A percentile compares a stretch with the other conserved stretches of the same genome.
Conservation (phyloP, 2,888 invertebrate genomes). For the Rutpela maculata region DNA sequence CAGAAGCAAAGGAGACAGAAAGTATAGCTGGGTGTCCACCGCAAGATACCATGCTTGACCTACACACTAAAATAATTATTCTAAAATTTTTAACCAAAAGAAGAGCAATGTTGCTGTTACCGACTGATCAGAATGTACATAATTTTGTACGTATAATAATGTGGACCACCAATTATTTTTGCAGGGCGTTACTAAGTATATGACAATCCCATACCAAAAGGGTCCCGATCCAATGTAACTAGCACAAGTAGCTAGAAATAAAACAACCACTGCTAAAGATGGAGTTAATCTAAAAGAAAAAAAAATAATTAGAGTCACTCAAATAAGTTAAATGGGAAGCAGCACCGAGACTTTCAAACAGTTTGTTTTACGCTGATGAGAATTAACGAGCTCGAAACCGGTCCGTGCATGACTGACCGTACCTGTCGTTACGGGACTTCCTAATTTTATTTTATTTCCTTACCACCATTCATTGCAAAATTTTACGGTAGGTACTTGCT, state of each 20-base stretch:
- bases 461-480: no score
- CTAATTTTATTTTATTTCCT: no score
- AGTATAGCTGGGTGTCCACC: slow-evolving; percentile 76
- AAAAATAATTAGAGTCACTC: background rate
- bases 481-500: no score
- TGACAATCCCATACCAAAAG: slow-evolving; percentile 29
- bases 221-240: slow-evolving; percentile 56
- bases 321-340: no score
- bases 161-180: slow-evolving; percentile 75
- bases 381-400: background rate
- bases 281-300: slow-evolving; percentile 73
- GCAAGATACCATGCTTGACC: slow-evolving; percentile 77
- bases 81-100: background rate
- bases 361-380: no score
- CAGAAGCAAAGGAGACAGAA: slow-evolving; percentile 54
- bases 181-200: slow-evolving; percentile 65
- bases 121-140: slow-evolving; percentile 64
- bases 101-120: background rate
- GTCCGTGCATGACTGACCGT: no score
- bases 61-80: slow-evolving; percentile 68
- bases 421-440: no score
- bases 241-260: slow-evolving; percentile 66
- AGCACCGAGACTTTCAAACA: no score
- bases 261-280: slow-evolving; percentile 70
- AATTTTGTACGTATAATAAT: slow-evolving; percentile 75